Evolutionary conservation across 2,797 vertebrate species (phyloP), one percentile per base, ranked within the genome.

Genomic region (Lepilemur ruficaudatus): DNA sequence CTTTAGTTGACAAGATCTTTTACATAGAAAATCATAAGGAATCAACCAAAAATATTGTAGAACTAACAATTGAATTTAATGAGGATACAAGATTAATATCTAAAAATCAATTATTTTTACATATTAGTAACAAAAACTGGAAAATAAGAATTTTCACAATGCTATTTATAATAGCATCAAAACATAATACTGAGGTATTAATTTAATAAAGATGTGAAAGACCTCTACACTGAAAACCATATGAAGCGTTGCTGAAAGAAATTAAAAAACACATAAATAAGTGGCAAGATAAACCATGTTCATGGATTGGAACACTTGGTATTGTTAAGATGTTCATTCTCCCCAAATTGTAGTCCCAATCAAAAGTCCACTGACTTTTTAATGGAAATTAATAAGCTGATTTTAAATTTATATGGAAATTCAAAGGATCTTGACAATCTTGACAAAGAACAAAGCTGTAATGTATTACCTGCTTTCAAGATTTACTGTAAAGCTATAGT

Each of bases 221-320:
- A 83, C 82, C 18, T 95, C 32, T 84, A 23, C 23, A 69, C 38
- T 67, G 55, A 86, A 91, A 52, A 83, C 52, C 73, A 59, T 55
- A 72, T 93, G 25, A 93, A 91, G 85, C 10, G 79, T 84, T 75
- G 52, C 80, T 85, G 52, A 81, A 79, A 89, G 57, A 95, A 84
- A 52, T 14, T 92, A 38, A 83, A 52, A 63, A 63, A 14, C 23
- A 86, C 13, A 32, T 94, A 38, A 87, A 52, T 96, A 69, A 91
- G 57, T 88, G 63, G 70, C 23, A 35, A 80, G n/a, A 57, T 23
- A 83, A 65, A 48, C 23, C 15, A 17, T 28, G 23, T 28, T 82
- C 41, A 35, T 90, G 35, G 48, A 41, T 67, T 91, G 23, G 79
- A 84, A 91, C 22, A 86, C 41, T 87, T 28, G 61, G 20, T 82